These are phyloP conservation scores for Platichthys stellatus DNA, from an alignment of 2,113 vertebrate species.

Conservation along the genomic window DNA sequence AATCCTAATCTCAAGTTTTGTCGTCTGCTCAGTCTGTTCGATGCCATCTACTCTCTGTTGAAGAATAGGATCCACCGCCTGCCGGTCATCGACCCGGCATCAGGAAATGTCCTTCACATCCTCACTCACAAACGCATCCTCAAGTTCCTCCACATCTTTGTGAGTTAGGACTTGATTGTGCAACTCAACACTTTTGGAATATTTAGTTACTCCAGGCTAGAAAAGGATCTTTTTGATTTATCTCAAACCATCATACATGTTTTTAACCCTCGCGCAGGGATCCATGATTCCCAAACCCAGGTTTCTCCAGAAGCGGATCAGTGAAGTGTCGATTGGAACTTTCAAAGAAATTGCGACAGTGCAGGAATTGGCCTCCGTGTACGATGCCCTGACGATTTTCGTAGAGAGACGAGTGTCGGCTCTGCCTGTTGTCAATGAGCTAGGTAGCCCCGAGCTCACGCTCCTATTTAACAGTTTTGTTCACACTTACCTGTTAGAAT, in stretches of 20 bases:
- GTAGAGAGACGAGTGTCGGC: constrained; percentile 94
- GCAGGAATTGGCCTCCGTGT: constrained; percentile 85
- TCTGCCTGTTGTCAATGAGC: constrained; percentile 88
- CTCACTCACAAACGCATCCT: constrained; percentile 97
- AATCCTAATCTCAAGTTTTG: background rate
- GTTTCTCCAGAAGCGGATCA: constrained; percentile 89
- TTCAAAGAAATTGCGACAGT: constrained; percentile 89
- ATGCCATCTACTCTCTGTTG: constrained; percentile 92
- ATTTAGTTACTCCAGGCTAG: background rate
- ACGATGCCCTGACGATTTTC: constrained; percentile 89
- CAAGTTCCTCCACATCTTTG: constrained; percentile 95
- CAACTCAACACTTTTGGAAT: background rate
- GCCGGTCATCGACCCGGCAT: constrained; percentile 91
- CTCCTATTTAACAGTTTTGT: background rate
- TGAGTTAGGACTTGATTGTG: constrained; percentile 37
- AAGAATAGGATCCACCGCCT: constrained; percentile 96
- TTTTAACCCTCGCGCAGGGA: constrained; percentile 74
- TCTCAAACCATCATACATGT: too few relatives aligned
- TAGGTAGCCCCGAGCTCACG: constrained; percentile 74
- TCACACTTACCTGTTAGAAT: background rate
- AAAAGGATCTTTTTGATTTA: background rate
- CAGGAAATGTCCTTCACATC: constrained; percentile 93
- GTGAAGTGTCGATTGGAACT: constrained; percentile 90
- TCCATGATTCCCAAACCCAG: constrained; percentile 88
- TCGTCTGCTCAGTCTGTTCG: constrained; percentile 87